Conservation (phyloP, 1,140 invertebrate genomes). For the Ceratina australensis region DNA sequence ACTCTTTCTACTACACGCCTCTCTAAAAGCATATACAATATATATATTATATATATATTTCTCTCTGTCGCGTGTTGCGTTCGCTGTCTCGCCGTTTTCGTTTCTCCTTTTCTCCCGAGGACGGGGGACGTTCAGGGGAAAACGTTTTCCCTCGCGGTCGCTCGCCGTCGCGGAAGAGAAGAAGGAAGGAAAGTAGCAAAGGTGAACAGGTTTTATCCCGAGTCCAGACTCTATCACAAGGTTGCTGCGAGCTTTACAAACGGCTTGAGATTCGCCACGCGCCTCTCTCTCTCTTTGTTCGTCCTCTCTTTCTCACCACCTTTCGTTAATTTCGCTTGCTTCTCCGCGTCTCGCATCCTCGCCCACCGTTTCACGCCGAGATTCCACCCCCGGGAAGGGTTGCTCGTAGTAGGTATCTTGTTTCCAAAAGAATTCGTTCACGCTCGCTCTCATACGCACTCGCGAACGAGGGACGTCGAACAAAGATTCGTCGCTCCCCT, state of each 20-base stretch:
- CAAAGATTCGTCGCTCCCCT: neutral
- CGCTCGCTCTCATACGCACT: conserved; percentile 26
- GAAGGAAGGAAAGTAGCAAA: conserved; percentile 37
- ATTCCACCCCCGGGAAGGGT: neutral
- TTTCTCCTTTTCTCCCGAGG: conserved; percentile 32
- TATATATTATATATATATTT: conserved; percentile 27
- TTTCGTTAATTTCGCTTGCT: conserved; percentile 37
- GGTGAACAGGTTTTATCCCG: conserved; percentile 47
- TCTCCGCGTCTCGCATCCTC: conserved; percentile 50
- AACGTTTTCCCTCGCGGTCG: conserved; percentile 8
- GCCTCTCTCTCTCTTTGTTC: conserved; percentile 51
- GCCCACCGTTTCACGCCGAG: conserved; percentile 33
- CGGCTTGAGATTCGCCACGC: conserved; percentile 63
- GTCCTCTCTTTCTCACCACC: conserved; percentile 32
- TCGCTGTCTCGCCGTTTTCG: conserved; percentile 46
- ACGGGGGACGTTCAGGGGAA: neutral
- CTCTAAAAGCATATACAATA: conserved; percentile 27
- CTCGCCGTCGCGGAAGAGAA: neutral
- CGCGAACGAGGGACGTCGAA: neutral
- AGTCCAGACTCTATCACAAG: conserved; percentile 80
- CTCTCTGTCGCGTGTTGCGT: conserved; percentile 33
- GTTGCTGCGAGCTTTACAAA: conserved; percentile 75
- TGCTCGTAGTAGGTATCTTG: no score
- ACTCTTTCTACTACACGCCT: conserved; percentile 11
- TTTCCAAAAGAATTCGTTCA: conserved; percentile 1